Base-by-base conservation (phyloP, 2,113 vertebrate species). In the Papio anubis region DNA sequence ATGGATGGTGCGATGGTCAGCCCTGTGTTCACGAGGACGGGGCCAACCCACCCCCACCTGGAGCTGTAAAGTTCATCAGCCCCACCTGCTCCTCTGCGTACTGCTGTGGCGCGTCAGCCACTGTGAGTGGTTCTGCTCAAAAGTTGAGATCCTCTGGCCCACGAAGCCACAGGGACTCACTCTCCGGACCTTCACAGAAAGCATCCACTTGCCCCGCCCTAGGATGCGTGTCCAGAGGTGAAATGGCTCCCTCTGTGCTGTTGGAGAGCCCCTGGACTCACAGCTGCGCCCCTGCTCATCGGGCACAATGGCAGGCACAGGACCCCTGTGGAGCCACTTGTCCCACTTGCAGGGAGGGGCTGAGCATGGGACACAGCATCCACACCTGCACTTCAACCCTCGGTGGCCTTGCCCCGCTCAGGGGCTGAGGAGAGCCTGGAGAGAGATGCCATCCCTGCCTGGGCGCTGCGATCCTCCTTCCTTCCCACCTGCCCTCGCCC, bases 351-450 rank as follows among this genome's bases (percentile, higher is more conserved):
- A 23, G 80, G 11, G 20, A 52, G 45, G 87, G 30, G 21, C 43
- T 1, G 2, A 81, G 35, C 5, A 5, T 17, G 21, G 45, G 35
- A 20, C 21, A 5, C 2, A 5, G 32, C 2, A n/a, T 32, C n/a
- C 35, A n/a, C 0, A 1, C 66, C 61, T 52, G 45, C 23, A 11
- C 23, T 11, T 48, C 21, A 25, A 8, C 3, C 73, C 7, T 66
- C 20, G 18, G 0, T 20, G n/a, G 27, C 17, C 57, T 6, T 16
- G 55, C 70, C 2, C 40, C 35, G 1, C 0, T 30, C 5, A 1
- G 38, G 25, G 38, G 6, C 11, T 10, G 6, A 20, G 38, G 76
- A 17, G 30, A 35, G 5, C 23, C 72, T 3, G 18, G 23, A 7
- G 21, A 68, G 21, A 30, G 1, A 11, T 16, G 50, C 40, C 1